Evolutionary conservation across 53 echinoderm and acorn worm genomes (phyloP), one percentile per base, ranked within the genome.

Genomic region (Astropecten irregularis): DNA sequence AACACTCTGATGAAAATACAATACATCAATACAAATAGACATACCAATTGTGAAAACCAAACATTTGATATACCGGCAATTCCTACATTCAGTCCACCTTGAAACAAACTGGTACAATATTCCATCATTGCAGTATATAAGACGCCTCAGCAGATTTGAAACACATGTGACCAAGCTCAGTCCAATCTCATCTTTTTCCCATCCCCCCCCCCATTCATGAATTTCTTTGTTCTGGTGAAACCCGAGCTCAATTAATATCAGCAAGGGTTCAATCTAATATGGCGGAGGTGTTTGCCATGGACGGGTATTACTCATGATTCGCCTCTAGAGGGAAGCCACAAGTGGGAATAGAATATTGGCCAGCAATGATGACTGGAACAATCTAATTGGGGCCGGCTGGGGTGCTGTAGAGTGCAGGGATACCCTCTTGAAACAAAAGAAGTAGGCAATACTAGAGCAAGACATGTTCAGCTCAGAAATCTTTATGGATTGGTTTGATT

Each of bases 261-360:
- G 58, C 11, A 18, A 16, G 76, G 44, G 16, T 26, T 40, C 15
- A 54, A 56, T 55, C 38, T 76, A 57, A 76, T 76, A 76, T 57
- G 9, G 56, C 58, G 9, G 58, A 57, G 76, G 58, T 76, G 76
- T 76, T 76, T 76, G 22, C 26, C 29, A 30, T 56, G 56, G 76
- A 40, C 23, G 76, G 27, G 40, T 76, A 76, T 76, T 76, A 76
- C 76, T 76, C 76, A 76, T 76, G 38, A 76, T 76, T 27, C 25
- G 56, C 76, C 76, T 76, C 76, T 40, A 76, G 76, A 76, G 76
- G 40, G 32, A 76, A 55, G 76, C 76, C 58, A 76, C 76, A 76
- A 76, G 76, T 76, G 76, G 76, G 76, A 76, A 76, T 76, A 76
- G 76, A 76, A 76, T 76, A 76, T 58, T 76, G 76, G 76, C n/a